Percentiles rank a stretch among this genome's conserved stretches.
Evolutionary conservation across 2,797 vertebrate species (phyloP).

Genomic region (Enteromius trimaculatus): DNA sequence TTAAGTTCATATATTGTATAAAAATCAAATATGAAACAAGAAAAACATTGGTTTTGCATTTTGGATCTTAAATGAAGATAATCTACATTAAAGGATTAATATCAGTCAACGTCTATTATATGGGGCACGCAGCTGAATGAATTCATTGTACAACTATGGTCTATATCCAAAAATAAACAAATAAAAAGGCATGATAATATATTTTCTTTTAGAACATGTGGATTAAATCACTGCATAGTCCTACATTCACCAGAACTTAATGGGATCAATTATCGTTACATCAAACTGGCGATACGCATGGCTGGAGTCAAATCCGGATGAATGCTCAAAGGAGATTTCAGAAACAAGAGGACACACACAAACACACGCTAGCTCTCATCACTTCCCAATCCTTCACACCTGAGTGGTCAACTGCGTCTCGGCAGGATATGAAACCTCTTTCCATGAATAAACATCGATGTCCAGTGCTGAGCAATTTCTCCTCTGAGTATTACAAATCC

Average conservation of each 20-base stretch:
- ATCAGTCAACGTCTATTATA: not conserved
- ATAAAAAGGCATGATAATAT: not conserved
- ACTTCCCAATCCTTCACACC: constrained; percentile 35
- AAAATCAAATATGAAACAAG: not conserved
- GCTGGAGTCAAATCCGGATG: constrained; percentile 29
- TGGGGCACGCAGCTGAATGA: not conserved
- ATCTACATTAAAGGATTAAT: not conserved
- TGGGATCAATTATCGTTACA: constrained; percentile 16
- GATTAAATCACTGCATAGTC: constrained; percentile 1
- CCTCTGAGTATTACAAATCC: constrained; percentile 44
- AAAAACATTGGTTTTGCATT: not conserved
- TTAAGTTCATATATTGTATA: not conserved
- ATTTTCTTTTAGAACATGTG: not conserved
- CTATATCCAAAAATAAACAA: not conserved
- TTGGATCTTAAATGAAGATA: not conserved
- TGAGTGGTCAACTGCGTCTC: constrained; percentile 46
- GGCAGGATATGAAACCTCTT: constrained; percentile 44
- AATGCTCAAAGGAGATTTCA: constrained; percentile 25
- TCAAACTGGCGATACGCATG: not conserved
- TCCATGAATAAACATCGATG: constrained; percentile 47
- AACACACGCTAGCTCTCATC: constrained; percentile 15
- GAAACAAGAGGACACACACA: constrained; percentile 21
- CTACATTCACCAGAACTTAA: constrained; percentile 1
- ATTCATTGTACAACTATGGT: not conserved
- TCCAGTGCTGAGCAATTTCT: constrained; percentile 31